Conservation (phyloP, 2,113 vertebrate genomes). For the Entomyzon cyanotis region DNA sequence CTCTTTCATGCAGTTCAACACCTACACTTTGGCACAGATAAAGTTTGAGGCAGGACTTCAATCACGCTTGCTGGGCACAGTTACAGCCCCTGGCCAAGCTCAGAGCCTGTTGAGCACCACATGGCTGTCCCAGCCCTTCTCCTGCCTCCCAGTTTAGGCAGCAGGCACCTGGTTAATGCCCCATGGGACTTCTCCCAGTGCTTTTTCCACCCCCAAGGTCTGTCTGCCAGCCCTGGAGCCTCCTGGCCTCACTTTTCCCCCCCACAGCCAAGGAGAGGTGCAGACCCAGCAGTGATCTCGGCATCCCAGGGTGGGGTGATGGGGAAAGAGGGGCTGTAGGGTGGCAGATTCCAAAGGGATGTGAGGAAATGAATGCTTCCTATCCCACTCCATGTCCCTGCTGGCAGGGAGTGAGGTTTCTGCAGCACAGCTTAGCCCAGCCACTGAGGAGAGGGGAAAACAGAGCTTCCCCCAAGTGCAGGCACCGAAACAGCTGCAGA, state of each 20-base stretch:
- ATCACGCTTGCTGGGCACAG: not conserved
- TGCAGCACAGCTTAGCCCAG: not conserved
- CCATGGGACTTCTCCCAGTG: not conserved
- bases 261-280: not conserved
- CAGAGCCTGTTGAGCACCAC: not conserved
- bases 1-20: not conserved
- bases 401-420: constrained; percentile 38
- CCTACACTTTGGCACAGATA: not conserved
- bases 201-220: not conserved
- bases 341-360: not conserved
- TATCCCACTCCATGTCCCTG: rapidly evolving
- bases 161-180: not conserved
- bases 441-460: not conserved
- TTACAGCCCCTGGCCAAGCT: not conserved
- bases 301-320: not conserved
- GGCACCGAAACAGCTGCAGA: not conserved
- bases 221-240: not conserved
- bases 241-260: not conserved
- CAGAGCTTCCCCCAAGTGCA: not conserved
- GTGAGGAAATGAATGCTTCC: not conserved
- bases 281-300: not conserved
- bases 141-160: not conserved
- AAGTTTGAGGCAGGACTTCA: constrained; percentile 19
- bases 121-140: not conserved
- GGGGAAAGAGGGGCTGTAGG: not conserved